Percentiles rank a stretch among this genome's conserved stretches.
These are phyloP conservation scores for Musca domestica DNA, from an alignment of 1,140 invertebrate genomes.

Conservation along the genomic window DNA sequence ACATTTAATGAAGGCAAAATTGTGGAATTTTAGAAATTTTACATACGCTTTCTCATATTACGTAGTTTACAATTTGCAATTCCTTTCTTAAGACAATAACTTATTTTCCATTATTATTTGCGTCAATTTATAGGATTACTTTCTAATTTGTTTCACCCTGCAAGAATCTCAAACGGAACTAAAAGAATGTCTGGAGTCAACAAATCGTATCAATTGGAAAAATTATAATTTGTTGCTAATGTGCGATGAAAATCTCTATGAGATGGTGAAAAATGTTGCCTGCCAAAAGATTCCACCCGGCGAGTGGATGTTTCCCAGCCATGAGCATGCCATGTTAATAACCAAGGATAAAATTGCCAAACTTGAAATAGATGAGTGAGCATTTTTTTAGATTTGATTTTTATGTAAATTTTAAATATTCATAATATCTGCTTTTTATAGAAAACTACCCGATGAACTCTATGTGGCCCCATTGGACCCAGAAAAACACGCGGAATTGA, in stretches of 20 bases:
- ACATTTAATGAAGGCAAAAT: no score
- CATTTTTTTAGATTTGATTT: not conserved
- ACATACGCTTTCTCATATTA: no score
- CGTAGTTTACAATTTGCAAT: no score
- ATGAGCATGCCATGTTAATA: not conserved
- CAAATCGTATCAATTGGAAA: not conserved
- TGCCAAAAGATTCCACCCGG: not conserved
- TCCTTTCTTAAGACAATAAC: no score
- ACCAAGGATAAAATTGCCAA: not conserved
- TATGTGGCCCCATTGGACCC: not conserved
- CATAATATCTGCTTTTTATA: not conserved
- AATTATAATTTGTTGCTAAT: not conserved
- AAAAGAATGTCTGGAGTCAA: not conserved
- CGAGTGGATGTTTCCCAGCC: not conserved
- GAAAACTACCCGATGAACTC: not conserved
- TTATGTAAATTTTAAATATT: not conserved
- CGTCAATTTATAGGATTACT: not conserved
- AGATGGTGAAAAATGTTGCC: not conserved
- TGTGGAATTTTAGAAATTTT: no score
- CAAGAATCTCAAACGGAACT: not conserved
- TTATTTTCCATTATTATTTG: no score
- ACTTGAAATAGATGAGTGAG: not conserved
- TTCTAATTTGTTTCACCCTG: not conserved
- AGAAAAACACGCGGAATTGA: not conserved
- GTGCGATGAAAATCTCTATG: constrained; percentile 1